Evolutionary conservation across 2,113 vertebrate species (phyloP).

Genomic region (Potamarius usumacintae): DNA sequence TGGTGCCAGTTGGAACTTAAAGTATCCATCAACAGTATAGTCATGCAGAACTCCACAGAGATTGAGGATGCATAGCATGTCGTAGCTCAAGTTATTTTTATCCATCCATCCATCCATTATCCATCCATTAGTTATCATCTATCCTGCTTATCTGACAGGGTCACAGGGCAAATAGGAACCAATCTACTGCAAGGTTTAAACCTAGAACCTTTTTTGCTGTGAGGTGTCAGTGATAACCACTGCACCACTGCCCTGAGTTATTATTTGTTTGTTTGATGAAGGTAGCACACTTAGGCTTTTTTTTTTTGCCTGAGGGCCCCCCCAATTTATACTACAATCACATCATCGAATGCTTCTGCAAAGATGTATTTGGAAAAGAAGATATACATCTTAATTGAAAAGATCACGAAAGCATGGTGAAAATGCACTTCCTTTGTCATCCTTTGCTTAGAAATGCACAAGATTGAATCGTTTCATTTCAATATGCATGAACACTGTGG

Average conservation of each 20-base stretch:
- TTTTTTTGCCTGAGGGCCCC: neutral
- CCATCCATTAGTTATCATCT: no score
- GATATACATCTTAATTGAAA: neutral
- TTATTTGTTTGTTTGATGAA: neutral
- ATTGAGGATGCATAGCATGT: constrained; percentile 63
- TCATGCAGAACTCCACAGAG: constrained; percentile 57
- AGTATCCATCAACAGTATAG: constrained; percentile 67
- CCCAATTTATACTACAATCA: neutral
- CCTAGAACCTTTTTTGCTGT: no score
- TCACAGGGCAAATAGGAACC: no score
- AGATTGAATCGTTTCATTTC: neutral
- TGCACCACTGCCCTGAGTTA: neutral
- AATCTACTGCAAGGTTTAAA: no score
- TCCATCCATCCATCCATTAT: no score
- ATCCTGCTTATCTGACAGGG: no score
- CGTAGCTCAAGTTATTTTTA: constrained; percentile 10
- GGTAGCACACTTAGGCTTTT: neutral
- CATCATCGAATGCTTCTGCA: neutral
- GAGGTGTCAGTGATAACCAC: no score
- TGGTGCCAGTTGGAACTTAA: constrained; percentile 56
- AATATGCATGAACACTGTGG: neutral
- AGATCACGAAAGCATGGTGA: neutral
- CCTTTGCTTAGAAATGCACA: neutral
- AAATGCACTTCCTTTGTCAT: constrained; percentile 13
- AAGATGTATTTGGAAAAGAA: neutral